Evolutionary conservation across 2,113 vertebrate genomes (phyloP), one percentile per base, ranked within the genome.

Genomic region (Thunnus maccoyii): DNA sequence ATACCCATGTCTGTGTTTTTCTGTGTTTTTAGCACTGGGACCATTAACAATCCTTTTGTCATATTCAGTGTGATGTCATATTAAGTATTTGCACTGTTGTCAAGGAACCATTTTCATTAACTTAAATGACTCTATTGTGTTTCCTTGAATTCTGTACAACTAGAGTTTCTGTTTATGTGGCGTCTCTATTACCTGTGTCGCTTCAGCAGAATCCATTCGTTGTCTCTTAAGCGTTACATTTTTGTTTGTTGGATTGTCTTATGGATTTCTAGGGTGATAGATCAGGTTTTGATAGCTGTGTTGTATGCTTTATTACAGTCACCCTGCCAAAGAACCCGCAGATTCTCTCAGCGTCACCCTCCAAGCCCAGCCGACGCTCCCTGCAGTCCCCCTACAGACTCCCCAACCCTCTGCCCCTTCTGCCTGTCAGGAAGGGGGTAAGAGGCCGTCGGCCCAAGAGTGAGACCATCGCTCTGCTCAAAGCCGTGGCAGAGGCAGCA

Each of bases 381-480:
- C 95, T 97, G 96, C 96, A 96, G 89, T 92, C 96, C 74, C 92
- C 96, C 75, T 96, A 96, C 94, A 96, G 97, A 91, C 93, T 96
- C 87, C 94, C 93, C 47, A 91, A 85, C 90, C 91, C 95, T 50
- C 90, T 93, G 73, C 94, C 96, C 74, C 83, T 93, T 22, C 87
- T 96, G 62, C 95, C 95, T 2, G 91, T 93, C 78, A 95, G 94
- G 94, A 99, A 97, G 87, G 95, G 96, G 71, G 92, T 95, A 61
- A 90, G 95, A 81, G 95, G 92, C 86, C 97, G 98, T 27, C 87
- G 96, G 84, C 91, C 96, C 70, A 96, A 96, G 73, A 96, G 94
- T 0, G 94, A 96, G 90, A 96, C 95, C 74, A 72, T 95, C 2
- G 95, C 95, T 18, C 86, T 96, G 4, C 92, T 96, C 72, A 96